Evolutionary conservation across 2,797 vertebrate species (phyloP).

Genomic region (Melanotaenia trifasciata): DNA sequence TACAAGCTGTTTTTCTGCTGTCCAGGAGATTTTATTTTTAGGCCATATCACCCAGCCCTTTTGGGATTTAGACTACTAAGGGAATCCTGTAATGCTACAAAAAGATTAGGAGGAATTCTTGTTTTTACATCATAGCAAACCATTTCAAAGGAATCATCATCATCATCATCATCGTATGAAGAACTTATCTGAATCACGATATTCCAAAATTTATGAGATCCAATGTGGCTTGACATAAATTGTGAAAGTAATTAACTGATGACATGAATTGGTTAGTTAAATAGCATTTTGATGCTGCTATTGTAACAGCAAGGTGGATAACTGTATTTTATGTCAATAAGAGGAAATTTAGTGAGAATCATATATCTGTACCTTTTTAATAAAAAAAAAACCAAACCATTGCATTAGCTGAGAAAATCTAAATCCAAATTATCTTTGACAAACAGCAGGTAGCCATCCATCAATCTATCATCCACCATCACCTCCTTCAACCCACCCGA

Average conservation of each 20-base stretch:
- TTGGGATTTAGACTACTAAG: background rate
- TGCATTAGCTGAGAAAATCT: background rate
- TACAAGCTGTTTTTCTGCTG: too few species aligned
- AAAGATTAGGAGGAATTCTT: background rate
- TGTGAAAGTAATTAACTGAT: too few species aligned
- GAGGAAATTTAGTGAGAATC: too few species aligned
- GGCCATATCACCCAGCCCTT: too few species aligned
- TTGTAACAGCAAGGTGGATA: too few species aligned
- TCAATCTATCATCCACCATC: background rate
- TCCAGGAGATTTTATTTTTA: too few species aligned
- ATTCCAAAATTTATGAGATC: background rate
- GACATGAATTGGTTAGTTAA: too few species aligned
- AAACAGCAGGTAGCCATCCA: background rate
- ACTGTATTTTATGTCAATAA: too few species aligned
- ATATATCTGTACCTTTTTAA: background rate
- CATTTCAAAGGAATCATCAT: too few species aligned
- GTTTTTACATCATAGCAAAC: background rate
- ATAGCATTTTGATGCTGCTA: too few species aligned
- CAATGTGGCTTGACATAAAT: too few species aligned
- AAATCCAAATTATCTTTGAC: background rate
- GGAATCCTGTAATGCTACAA: background rate
- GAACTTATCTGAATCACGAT: background rate
- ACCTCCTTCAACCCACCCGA: constrained; percentile 81
- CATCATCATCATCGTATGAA: background rate
- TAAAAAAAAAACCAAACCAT: background rate